phyloP scores from a whole-genome alignment of 1,140 invertebrate genomes.

The Ceratosolen solmsi region DNA sequence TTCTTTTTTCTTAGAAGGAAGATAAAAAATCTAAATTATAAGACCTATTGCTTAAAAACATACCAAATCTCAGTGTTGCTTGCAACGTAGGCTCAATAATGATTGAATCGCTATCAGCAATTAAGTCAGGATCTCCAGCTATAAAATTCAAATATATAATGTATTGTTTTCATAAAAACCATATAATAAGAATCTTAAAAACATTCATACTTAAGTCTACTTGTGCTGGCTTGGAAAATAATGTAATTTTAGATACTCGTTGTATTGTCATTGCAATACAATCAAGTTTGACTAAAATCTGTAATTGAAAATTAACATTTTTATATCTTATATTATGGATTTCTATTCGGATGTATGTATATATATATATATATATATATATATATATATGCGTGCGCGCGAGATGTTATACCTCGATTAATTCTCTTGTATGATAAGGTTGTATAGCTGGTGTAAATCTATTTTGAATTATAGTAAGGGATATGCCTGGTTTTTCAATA shows the following conservation, averaged over 20 bases:
- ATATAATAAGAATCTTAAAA: too few relatives aligned
- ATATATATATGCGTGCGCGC: background rate
- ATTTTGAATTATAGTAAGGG: conserved; percentile 73
- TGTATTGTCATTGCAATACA: conserved; percentile 65
- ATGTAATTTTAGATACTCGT: conserved; percentile 59
- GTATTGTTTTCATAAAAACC: background rate
- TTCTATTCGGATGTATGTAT: too few relatives aligned
- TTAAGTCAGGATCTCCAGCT: conserved; percentile 62
- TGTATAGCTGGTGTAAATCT: conserved; percentile 75
- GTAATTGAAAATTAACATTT: conserved; percentile 54
- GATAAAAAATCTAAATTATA: conserved; percentile 75
- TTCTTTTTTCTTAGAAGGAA: conserved; percentile 24
- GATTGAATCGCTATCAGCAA: conserved; percentile 68
- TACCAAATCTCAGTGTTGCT: conserved; percentile 74
- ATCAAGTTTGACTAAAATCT: conserved; percentile 69
- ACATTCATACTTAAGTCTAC: conserved; percentile 62
- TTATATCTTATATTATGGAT: conserved; percentile 8
- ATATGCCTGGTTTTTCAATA: conserved; percentile 76
- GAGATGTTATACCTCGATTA: conserved; percentile 68
- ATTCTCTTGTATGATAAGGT: conserved; percentile 72
- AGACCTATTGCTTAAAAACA: conserved; percentile 76
- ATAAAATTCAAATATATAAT: conserved; percentile 53
- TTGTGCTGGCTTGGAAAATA: conserved; percentile 67
- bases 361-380: too few relatives aligned
- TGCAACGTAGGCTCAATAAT: conserved; percentile 71